These are phyloP conservation scores for Salvelinus namaycush DNA, from an alignment of 2,113 vertebrate species.

Conservation along the genomic window DNA sequence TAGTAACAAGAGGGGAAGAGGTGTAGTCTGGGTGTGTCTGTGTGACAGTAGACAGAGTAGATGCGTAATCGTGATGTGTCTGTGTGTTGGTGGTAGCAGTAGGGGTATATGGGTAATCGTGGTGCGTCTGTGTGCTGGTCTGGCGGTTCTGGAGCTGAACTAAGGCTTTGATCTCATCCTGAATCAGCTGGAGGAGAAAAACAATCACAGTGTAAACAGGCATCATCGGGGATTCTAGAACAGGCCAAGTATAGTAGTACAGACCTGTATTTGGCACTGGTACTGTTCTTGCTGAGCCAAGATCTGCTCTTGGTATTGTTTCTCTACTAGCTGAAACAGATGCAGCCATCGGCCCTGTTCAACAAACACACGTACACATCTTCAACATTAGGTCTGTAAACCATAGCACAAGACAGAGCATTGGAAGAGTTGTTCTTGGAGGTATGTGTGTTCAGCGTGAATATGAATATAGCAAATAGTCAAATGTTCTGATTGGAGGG, in stretches of 20 bases:
- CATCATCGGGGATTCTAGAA: not conserved
- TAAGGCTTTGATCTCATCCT: slow-evolving; percentile 91
- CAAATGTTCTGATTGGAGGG: not conserved
- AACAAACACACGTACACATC: slow-evolving; percentile 51
- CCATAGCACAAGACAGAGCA: not conserved
- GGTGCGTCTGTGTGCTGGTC: slow-evolving; percentile 48
- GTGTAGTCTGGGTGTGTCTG: slow-evolving; percentile 49
- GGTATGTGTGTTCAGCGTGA: too few relatives aligned
- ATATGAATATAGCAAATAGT: not conserved
- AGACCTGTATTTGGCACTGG: slow-evolving; percentile 89
- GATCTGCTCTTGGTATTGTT: slow-evolving; percentile 92
- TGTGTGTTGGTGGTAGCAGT: slow-evolving; percentile 46
- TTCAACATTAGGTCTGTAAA: not conserved
- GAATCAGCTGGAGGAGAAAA: slow-evolving; percentile 80
- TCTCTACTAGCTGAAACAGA: slow-evolving; percentile 88
- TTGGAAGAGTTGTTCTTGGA: too few relatives aligned
- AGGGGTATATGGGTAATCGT: slow-evolving; percentile 35
- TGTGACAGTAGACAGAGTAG: slow-evolving; percentile 5
- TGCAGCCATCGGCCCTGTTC: slow-evolving; percentile 88
- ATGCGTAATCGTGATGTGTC: slow-evolving; percentile 20
- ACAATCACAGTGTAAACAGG: not conserved
- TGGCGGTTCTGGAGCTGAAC: slow-evolving; percentile 81
- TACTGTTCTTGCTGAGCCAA: slow-evolving; percentile 91
- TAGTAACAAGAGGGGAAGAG: slow-evolving; percentile 31
- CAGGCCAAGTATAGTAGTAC: slow-evolving; percentile 35